phyloP scores from a whole-genome alignment of 1,140 invertebrate genomes.

The Aphelinus certus region DNA sequence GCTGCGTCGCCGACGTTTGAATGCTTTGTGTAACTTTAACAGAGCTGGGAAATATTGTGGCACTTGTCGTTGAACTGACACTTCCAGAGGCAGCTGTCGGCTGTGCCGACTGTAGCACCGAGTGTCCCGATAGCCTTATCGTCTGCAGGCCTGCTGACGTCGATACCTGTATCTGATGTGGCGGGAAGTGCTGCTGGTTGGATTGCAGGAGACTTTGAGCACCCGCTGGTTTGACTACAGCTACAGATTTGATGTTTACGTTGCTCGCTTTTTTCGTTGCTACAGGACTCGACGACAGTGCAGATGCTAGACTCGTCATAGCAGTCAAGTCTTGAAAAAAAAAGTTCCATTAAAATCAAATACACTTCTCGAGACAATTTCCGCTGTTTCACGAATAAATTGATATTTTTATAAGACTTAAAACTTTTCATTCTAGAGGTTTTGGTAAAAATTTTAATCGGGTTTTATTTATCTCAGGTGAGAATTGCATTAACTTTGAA shows the following conservation, averaged over 20 bases:
- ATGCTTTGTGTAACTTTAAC: slow-evolving; percentile 50
- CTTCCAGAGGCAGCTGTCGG: slow-evolving; percentile 50
- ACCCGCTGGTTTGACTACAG: slow-evolving; percentile 59
- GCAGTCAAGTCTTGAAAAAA: slow-evolving; percentile 24
- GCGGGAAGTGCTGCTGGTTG: slow-evolving; percentile 63
- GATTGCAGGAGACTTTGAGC: slow-evolving; percentile 62
- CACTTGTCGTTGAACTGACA: slow-evolving; percentile 45
- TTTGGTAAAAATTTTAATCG: too few species aligned
- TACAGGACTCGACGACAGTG: slow-evolving; percentile 36
- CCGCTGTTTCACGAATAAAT: too few species aligned
- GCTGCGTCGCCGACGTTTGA: slow-evolving; percentile 43
- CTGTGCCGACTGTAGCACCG: slow-evolving; percentile 59
- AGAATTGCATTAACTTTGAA: not conserved
- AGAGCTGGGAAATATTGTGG: slow-evolving; percentile 56
- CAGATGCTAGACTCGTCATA: slow-evolving; percentile 34
- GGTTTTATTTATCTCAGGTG: too few species aligned
- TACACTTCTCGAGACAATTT: too few species aligned
- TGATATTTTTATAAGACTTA: too few species aligned
- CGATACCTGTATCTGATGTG: slow-evolving; percentile 64
- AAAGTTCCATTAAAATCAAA: not conserved
- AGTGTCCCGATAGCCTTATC: slow-evolving; percentile 66
- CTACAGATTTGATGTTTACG: slow-evolving; percentile 60
- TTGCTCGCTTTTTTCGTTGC: slow-evolving; percentile 51
- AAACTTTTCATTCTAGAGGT: too few species aligned
- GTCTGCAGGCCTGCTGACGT: slow-evolving; percentile 67